These are phyloP conservation scores for Polymixis flavicincta DNA, from an alignment of 2,888 invertebrate species.

Conservation along the genomic window DNA sequence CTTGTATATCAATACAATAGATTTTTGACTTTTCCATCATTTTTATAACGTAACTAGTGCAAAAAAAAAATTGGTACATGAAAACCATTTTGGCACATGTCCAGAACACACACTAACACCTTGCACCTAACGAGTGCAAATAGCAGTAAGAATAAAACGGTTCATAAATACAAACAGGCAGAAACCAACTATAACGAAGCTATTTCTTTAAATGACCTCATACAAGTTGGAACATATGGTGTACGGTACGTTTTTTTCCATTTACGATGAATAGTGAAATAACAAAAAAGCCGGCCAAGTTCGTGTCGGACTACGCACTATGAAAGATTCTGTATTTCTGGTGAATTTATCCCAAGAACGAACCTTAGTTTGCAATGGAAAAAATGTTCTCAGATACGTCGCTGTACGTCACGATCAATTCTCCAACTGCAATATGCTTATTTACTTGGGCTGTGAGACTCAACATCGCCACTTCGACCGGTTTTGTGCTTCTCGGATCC, in stretches of 20 bases:
- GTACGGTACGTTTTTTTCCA: background rate
- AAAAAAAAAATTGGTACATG: background rate
- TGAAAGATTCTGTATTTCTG: background rate
- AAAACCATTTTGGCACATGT: background rate
- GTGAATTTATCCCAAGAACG: background rate
- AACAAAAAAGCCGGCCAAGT: background rate
- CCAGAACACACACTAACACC: conserved; percentile 18
- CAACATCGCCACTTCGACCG: background rate
- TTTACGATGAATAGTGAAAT: background rate
- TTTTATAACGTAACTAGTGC: background rate
- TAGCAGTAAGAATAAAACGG: conserved; percentile 38
- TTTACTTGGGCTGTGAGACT: no score
- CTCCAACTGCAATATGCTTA: background rate
- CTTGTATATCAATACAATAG: background rate
- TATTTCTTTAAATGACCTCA: conserved; percentile 38
- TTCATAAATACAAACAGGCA: conserved; percentile 49
- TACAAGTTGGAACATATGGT: background rate
- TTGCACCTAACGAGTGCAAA: conserved; percentile 19
- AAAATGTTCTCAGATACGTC: background rate
- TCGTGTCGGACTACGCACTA: background rate
- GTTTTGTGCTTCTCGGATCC: background rate
- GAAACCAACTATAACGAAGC: conserved; percentile 18
- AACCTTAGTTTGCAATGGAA: background rate
- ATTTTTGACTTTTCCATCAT: background rate
- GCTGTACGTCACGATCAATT: background rate